Evolutionary conservation across 2,888 invertebrate genomes (phyloP), one percentile per base, ranked within the genome.

Genomic region (Dolichopus griseipennis): DNA sequence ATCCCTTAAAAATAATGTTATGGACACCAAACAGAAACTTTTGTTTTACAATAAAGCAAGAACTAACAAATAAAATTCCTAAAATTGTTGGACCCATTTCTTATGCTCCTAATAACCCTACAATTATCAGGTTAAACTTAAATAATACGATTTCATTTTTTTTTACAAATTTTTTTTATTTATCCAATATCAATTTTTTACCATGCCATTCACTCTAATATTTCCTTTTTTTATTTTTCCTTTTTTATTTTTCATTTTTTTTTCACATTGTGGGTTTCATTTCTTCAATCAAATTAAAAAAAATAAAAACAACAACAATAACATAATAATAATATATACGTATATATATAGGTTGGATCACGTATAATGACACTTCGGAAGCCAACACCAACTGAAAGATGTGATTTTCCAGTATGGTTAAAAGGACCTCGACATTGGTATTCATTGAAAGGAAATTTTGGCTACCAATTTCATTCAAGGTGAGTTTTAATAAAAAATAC

Each of bases 381-480:
- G 71, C 81, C 82, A 68, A 81, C 81, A 18, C 74, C 78, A 70
- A 78, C 82, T 67, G 82, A 81, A 72, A 78, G 82, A 82, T 95
- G 94, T 81, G 90, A 91, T 79, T 94, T 93, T 80, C 94, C 94
- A 2, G 84, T 86, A 22, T 95, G 94, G 94, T 86, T 94, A 83
- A 91, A 92, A 72, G 89, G 88, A 76, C 89, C 88, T 69, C 86
- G 88, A 77, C 92, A 92, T 75, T 95, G 95, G 94, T 93, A 94
- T 82, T 92, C 93, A 65, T 84, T 95, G 77, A 93, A 94, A 85
- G 90, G 91, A 80, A 87, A 89, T 76, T 88, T 89, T 76, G 90
- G 91, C 75, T 94, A 93, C 83, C 90, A 90, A 74, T 93, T 93
- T 83, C 91, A 91, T 82, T 88, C 91, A 79, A 85, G 79, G 82